phyloP scores from a whole-genome alignment of 2,888 invertebrate species.

The Heteromurus nitidus region DNA sequence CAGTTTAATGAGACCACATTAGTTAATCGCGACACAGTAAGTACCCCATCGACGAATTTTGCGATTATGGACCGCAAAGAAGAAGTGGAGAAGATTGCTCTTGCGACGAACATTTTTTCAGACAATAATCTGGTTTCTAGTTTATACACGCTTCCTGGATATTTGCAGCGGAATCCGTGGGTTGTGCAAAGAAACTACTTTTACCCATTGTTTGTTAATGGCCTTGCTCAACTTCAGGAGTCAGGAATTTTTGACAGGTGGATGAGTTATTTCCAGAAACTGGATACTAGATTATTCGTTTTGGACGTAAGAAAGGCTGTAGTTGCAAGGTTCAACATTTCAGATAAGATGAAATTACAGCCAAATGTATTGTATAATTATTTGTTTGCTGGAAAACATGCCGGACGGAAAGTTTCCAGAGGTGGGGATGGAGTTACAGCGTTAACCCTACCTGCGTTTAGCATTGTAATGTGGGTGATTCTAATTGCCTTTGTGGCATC shows the following conservation, averaged over 20 bases:
- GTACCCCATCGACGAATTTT: neutral
- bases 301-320: neutral
- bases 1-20: no score
- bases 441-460: no score
- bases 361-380: no score
- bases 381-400: no score
- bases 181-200: neutral
- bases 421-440: no score
- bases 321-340: no score
- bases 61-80: neutral
- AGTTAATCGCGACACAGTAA: no score
- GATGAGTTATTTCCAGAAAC: neutral
- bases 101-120: neutral
- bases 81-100: neutral
- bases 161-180: neutral
- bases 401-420: no score
- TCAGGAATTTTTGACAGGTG: neutral
- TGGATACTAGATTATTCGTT: neutral
- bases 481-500: no score
- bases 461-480: no score
- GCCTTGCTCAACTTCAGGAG: neutral
- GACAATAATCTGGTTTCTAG: neutral
- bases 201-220: conserved; percentile 5
- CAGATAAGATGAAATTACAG: no score
- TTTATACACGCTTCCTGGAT: neutral